These are phyloP conservation scores for Diorhabda sublineata DNA, from an alignment of 1,140 invertebrate species.

Conservation along the genomic window DNA sequence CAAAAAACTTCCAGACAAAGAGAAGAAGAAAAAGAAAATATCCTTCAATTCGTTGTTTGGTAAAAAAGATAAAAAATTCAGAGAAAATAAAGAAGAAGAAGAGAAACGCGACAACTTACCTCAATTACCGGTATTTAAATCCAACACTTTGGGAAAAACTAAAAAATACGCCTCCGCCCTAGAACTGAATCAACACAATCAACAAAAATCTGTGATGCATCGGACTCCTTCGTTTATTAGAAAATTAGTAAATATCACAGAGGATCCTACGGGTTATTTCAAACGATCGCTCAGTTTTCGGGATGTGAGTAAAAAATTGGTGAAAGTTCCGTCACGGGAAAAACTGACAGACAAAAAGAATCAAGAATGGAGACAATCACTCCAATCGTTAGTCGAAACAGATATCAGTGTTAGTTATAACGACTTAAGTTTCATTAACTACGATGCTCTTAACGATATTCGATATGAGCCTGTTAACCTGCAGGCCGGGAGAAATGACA, in stretches of 20 bases:
- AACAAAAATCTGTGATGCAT: conserved; percentile 7
- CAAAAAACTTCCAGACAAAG: conserved; percentile 20
- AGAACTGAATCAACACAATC: conserved; percentile 29
- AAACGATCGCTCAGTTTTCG: conserved; percentile 41
- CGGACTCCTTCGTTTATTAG: conserved; percentile 37
- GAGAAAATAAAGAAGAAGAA: conserved; percentile 27
- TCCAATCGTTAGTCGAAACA: conserved; percentile 43
- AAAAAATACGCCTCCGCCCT: conserved; percentile 38
- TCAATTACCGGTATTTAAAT: conserved; percentile 24
- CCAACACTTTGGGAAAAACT: conserved; percentile 23
- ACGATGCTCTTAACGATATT: conserved; percentile 40
- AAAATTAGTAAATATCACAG: conserved; percentile 31
- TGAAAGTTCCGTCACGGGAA: conserved; percentile 32
- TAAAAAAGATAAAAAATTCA: conserved; percentile 27
- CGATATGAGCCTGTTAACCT: conserved; percentile 29
- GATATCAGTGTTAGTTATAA: conserved; percentile 45
- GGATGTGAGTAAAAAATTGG: conserved; percentile 31
- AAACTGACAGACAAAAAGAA: conserved; percentile 36
- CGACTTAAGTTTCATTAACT: conserved; percentile 46
- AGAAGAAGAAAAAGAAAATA: conserved; percentile 31
- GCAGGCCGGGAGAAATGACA: conserved; percentile 12
- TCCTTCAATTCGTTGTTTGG: conserved; percentile 30
- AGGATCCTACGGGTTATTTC: conserved; percentile 37
- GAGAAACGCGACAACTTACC: conserved; percentile 32
- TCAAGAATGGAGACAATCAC: conserved; percentile 40